Percentiles rank a stretch among this genome's conserved stretches.
phyloP scores from a whole-genome alignment of 1,140 invertebrate species.

The Capitella teleta region DNA sequence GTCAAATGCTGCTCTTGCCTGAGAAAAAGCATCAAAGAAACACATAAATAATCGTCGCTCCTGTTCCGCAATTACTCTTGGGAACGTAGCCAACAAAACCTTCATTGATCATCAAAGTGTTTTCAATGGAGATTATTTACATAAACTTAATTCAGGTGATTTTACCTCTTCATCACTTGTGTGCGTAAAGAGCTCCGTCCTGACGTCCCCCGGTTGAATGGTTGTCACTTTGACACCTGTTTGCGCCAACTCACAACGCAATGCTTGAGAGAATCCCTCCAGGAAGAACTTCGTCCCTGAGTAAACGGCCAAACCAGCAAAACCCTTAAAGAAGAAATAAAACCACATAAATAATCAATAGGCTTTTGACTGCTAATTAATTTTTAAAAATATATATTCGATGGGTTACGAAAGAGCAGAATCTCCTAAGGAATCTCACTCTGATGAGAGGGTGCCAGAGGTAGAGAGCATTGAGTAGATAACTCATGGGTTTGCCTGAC shows the following conservation, averaged over 20 bases:
- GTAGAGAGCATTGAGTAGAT: no score
- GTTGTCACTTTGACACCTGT: slow-evolving; percentile 39
- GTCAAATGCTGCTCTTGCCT: slow-evolving; percentile 32
- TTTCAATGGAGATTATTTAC: no score
- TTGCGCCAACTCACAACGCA: slow-evolving; percentile 37
- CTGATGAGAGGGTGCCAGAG: no score
- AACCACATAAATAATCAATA: background rate
- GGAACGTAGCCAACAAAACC: background rate
- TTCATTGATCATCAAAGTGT: background rate
- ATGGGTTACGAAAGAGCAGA: no score
- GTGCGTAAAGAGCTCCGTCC: slow-evolving; percentile 32
- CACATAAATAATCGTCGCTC: background rate
- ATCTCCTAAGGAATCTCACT: no score
- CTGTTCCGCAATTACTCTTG: background rate
- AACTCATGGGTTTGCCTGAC: no score
- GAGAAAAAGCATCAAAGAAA: slow-evolving; percentile 8
- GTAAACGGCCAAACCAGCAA: slow-evolving; percentile 43
- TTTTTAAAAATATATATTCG: no score
- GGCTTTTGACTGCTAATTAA: no score
- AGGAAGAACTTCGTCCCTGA: slow-evolving; percentile 45
- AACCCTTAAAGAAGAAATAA: slow-evolving; percentile 27
- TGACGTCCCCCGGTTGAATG: slow-evolving; percentile 44
- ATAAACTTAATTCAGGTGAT: background rate
- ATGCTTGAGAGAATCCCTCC: slow-evolving; percentile 41
- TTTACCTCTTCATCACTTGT: slow-evolving; percentile 40